These are phyloP conservation scores for Malacosoma neustria DNA, from an alignment of 2,888 invertebrate genomes.

Conservation along the genomic window DNA sequence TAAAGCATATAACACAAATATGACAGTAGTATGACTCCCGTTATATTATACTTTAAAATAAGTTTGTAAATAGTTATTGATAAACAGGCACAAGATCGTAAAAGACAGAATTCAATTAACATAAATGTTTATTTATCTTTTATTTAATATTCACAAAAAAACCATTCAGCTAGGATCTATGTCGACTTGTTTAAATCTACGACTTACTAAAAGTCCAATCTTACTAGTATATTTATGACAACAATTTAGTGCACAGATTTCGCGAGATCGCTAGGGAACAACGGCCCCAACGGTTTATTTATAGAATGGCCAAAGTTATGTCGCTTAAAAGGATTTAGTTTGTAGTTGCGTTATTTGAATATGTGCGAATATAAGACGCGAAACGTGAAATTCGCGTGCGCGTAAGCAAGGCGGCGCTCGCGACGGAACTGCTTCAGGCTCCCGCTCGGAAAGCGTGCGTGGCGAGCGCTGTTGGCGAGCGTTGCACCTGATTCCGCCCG, in stretches of 20 bases:
- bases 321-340: conserved; percentile 38
- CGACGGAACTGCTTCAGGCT: conserved; percentile 46
- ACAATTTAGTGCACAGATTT: conserved; percentile 35
- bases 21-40: no score
- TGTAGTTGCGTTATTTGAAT: conserved; percentile 31
- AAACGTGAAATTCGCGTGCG: conserved; percentile 55
- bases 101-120: no score
- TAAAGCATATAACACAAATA: no score
- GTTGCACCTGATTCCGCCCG: conserved; percentile 55
- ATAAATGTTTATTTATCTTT: no score
- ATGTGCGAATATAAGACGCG: conserved; percentile 36
- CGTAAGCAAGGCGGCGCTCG: conserved; percentile 60
- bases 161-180: conserved; percentile 22
- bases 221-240: conserved; percentile 23
- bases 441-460: conserved; percentile 13
- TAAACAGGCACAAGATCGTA: no score
- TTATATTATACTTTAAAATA: no score
- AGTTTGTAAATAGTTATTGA: no score
- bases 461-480: conserved; percentile 24
- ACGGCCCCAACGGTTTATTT: conserved; percentile 34
- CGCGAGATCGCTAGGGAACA: conserved; percentile 23
- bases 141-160: conserved; percentile 29
- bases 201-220: conserved; percentile 28
- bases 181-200: conserved; percentile 33
- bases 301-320: conserved; percentile 31